Evolutionary conservation across 1,140 invertebrate species (phyloP).

Genomic region (Neodiprion pinetum): DNA sequence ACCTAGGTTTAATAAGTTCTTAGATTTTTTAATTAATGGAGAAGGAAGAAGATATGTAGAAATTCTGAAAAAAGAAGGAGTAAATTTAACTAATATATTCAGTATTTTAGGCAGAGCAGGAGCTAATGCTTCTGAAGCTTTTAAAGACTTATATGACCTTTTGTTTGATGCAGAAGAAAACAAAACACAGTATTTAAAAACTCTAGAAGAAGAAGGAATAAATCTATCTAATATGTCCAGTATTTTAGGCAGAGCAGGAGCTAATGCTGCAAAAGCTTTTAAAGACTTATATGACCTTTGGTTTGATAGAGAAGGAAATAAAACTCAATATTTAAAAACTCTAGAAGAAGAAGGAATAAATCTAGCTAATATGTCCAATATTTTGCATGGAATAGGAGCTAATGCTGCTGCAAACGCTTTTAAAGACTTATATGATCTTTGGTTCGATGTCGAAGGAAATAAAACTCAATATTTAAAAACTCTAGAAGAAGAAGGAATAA

Average conservation of each 20-base stretch:
- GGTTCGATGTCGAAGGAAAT: slow-evolving; percentile 35
- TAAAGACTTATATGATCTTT: slow-evolving; percentile 34
- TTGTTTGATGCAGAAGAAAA: slow-evolving; percentile 39
- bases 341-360: slow-evolving; percentile 30
- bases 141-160: slow-evolving; percentile 36
- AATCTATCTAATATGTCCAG: slow-evolving; percentile 33
- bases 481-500: slow-evolving; percentile 32
- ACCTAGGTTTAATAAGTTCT: slow-evolving; percentile 26
- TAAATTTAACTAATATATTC: slow-evolving; percentile 29
- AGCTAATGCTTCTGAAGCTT: slow-evolving; percentile 24
- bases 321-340: slow-evolving; percentile 34
- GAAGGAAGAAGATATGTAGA: slow-evolving; percentile 32
- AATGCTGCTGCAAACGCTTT: slow-evolving; percentile 30
- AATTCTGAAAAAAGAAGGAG: slow-evolving; percentile 30
- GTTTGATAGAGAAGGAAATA: slow-evolving; percentile 37
- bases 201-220: slow-evolving; percentile 30
- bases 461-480: slow-evolving; percentile 37
- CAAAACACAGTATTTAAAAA: slow-evolving; percentile 35
- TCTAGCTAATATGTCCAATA: slow-evolving; percentile 29
- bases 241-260: slow-evolving; percentile 33
- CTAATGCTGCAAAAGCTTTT: slow-evolving; percentile 28
- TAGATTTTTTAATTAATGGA: slow-evolving; percentile 24
- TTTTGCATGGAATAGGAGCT: slow-evolving; percentile 32
- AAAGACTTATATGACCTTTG: slow-evolving; percentile 34
- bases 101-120: slow-evolving; percentile 32